Base-by-base conservation (phyloP, 2,888 invertebrate species). In the Heteromyza rotundicornis region DNA sequence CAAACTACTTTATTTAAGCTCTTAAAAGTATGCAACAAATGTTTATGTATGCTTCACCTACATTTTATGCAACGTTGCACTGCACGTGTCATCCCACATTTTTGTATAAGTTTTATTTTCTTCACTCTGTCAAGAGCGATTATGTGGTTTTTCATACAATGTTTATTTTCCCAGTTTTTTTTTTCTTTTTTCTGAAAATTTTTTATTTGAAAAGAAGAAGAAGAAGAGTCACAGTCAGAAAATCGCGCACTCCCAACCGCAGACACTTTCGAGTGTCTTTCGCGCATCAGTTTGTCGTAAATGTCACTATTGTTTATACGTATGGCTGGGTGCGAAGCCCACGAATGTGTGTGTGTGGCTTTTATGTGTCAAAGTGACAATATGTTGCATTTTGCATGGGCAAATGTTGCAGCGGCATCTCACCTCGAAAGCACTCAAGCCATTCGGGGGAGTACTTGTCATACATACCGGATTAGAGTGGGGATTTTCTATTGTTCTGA, bases 291-390 rank as follows among this genome's bases (percentile, higher is more conserved):
- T 72, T 74, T 72, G 77, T 71, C 76, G 77, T 74, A 75, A 69
- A 68, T 69, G 67, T 67, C 69, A 64, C 60, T 59, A 49, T 66
- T 60, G 52, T 1, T 22, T 12, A 3, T 22, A 67, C 67, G 69
- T 70, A 74, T 70, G 76, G 72, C n/a, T n/a, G n/a, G n/a, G n/a
- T n/a, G n/a, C n/a, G n/a, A n/a, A n/a, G n/a, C n/a, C n/a, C n/a
- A n/a, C n/a, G n/a, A n/a, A n/a, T n/a, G n/a, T n/a, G n/a, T n/a
- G n/a, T n/a, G n/a, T n/a, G n/a, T n/a, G n/a, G n/a, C n/a, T 71
- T 72, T 74, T 75, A 67, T 74, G 74, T 77, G 77, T 70, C 77
- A 75, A 77, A 77, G 76, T 72, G 74, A 75, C 77, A 77, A 77
- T 74, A 77, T 77, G 68, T 69, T 72, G 71, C 73, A 72, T 74